phyloP scores from a whole-genome alignment of 2,113 vertebrate species.

The Aphelocoma coerulescens region DNA sequence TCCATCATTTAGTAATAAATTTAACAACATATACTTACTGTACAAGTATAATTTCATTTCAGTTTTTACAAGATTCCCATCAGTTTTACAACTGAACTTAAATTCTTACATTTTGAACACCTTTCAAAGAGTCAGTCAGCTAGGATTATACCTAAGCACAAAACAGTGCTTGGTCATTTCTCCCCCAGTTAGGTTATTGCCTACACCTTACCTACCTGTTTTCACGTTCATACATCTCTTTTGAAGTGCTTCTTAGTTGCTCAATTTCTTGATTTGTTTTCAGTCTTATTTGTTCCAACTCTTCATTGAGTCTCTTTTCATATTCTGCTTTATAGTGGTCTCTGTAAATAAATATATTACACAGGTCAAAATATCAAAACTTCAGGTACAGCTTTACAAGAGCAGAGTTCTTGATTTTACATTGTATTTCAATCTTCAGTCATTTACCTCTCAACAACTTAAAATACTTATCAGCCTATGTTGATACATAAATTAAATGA shows the following conservation, averaged over 20 bases:
- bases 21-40: neutral
- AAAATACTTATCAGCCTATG: neutral
- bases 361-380: neutral
- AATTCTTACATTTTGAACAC: neutral
- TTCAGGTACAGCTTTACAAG: neutral
- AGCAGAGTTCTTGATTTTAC: neutral
- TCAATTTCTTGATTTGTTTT: constrained; percentile 95
- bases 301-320: constrained; percentile 86
- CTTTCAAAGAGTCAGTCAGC: neutral
- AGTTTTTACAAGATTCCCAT: neutral
- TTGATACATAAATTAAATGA: neutral
- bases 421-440: neutral
- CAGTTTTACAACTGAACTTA: neutral
- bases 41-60: neutral
- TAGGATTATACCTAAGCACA: neutral
- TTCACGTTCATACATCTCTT: constrained; percentile 97
- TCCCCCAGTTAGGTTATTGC: neutral
- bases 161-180: neutral
- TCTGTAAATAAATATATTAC: constrained; percentile 66
- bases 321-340: constrained; percentile 94
- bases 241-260: constrained; percentile 86
- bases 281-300: constrained; percentile 88
- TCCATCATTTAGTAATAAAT: neutral
- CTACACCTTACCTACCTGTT: constrained; percentile 84
- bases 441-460: neutral